Evolutionary conservation across 2,797 vertebrate species (phyloP).

Genomic region (Pempheris klunzingeri): DNA sequence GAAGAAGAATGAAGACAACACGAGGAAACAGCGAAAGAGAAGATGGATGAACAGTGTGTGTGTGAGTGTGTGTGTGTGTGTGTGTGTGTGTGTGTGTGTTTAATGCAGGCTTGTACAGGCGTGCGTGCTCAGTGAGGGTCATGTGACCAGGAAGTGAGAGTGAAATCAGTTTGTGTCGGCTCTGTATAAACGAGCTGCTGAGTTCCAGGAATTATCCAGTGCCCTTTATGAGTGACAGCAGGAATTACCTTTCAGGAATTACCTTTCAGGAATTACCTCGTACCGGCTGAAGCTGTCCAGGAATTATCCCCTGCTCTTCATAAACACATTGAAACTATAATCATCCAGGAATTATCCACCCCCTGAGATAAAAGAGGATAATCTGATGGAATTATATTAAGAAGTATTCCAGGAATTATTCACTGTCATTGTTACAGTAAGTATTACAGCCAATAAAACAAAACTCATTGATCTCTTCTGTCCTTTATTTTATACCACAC

Average conservation of each 20-base stretch:
- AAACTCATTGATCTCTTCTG: no score
- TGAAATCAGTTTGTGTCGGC: not conserved
- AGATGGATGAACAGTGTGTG: conserved; percentile 20
- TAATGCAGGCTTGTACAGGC: not conserved
- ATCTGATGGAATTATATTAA: no score
- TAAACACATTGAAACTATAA: no score
- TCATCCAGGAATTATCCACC: no score
- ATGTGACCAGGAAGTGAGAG: not conserved
- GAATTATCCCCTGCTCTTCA: not conserved
- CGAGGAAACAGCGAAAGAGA: not conserved
- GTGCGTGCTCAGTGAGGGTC: not conserved
- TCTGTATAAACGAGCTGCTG: no score
- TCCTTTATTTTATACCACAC: no score
- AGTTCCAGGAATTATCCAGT: not conserved
- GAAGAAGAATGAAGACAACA: conserved; percentile 25
- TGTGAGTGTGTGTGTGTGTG: conserved; percentile 1
- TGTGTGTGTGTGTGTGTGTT: conserved; percentile 2
- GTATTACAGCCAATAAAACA: no score
- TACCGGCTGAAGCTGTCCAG: not conserved
- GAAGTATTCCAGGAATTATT: no score
- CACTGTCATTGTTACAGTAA: no score
- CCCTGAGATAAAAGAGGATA: no score
- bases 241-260: no score
- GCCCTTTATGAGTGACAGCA: not conserved
- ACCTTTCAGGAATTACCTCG: no score